Base-by-base conservation (phyloP, 2,888 invertebrate species). In the Endotricha flammealis region DNA sequence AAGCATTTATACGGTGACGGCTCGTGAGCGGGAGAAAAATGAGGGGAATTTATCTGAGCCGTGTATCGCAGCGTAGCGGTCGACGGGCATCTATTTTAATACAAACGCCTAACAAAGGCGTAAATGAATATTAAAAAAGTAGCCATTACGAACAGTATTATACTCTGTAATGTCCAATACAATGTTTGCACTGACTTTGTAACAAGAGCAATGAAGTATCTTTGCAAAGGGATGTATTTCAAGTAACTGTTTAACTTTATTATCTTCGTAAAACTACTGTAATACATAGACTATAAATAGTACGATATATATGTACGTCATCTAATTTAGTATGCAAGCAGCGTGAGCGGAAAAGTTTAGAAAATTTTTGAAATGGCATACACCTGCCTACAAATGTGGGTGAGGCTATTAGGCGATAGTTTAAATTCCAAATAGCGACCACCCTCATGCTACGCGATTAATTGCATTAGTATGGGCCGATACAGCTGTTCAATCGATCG, bases 11-110 rank as follows among this genome's bases (percentile, higher is more conserved):
- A 68, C 69, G 64, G 64, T 65, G 75, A 72, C 68, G 64, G 64
- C 61, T 64, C 57, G 66, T 57, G 65, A 73, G 67, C 63, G 58
- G 48, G 61, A 68, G 77, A 78, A 71, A 78, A 81, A 80, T 81
- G 72, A 60, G 55, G 61, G 50, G 61, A 67, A 78, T 79, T 77
- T 75, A 73, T 79, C 71, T 68, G 49, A 58, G 57, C 63, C 61
- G 62, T 70, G 63, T 69, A 71, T 69, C 68, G 68, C 50, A 51
- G 54, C 53, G 42, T 49, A 52, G 53, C 52, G 57, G 50, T 53
- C 51, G 53, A 42, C 54, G 54, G 53, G 52, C 61, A 60, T 69
- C 65, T 70, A 72, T 76, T 74, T 72, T 65, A 64, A 68, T 63
- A 53, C 46, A 44, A 54, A 42, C 45, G 42, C 45, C 50, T 31